Conservation (phyloP, 2,888 invertebrate genomes). For the Cylindroiulus punctatus region DNA sequence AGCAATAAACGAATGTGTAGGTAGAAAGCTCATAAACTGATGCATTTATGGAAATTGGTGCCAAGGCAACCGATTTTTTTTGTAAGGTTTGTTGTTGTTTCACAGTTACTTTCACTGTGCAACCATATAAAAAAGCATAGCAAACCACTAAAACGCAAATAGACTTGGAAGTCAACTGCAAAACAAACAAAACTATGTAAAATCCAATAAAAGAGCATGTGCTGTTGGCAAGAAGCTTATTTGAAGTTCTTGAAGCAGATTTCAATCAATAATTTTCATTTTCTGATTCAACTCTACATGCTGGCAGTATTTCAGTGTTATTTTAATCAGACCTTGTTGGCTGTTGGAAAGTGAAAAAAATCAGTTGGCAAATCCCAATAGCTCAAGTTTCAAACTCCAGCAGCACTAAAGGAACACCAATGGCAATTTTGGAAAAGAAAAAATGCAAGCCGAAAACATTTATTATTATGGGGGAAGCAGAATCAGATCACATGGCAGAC, state of each 20-base stretch:
- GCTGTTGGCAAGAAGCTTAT: too few species aligned
- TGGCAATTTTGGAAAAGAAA: neutral
- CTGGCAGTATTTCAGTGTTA: neutral
- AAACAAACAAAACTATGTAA: too few species aligned
- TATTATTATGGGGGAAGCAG: neutral
- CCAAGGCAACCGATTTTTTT: neutral
- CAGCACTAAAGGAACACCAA: neutral
- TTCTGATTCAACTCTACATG: neutral
- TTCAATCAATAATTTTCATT: too few species aligned
- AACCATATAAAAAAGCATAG: too few species aligned
- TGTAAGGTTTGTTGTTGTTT: too few species aligned
- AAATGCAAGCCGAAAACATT: neutral
- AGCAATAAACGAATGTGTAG: neutral
- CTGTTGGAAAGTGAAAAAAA: neutral
- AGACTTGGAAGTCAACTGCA: too few species aligned
- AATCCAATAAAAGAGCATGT: too few species aligned
- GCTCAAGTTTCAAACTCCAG: neutral
- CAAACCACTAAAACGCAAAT: too few species aligned
- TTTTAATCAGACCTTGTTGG: neutral
- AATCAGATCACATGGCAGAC: neutral
- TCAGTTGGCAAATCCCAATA: neutral
- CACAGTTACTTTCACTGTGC: too few species aligned
- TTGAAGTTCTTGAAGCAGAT: too few species aligned
- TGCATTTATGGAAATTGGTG: conserved; percentile 1
- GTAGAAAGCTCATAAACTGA: neutral